Base-by-base conservation (phyloP, 2,888 invertebrate species). In the Urechis unicinctus region DNA sequence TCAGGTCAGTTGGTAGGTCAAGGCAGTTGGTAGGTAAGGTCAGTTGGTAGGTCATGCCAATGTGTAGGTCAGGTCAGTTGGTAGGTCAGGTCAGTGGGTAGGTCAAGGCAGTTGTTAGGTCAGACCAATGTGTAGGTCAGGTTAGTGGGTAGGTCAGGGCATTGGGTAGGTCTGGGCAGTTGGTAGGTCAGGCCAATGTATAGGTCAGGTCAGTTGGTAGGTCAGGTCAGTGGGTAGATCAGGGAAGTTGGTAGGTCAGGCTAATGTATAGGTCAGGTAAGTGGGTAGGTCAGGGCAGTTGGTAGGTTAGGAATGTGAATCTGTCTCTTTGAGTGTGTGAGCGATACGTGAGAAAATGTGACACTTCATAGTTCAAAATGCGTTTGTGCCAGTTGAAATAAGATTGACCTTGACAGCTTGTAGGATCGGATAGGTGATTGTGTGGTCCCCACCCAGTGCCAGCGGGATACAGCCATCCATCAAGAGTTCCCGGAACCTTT, bases 381-480 rank as follows among this genome's bases (percentile, higher is more conserved):
- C n/a, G n/a, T n/a, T n/a, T n/a, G n/a, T n/a, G n/a, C n/a, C n/a
- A n/a, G n/a, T n/a, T n/a, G 48, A 48, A 26, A 13, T 13, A 6
- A 36, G 9, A 6, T 22, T 30, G 28, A 75, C 75, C 68, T 70
- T 72, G 3, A 75, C 66, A 3, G 74, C 74, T 59, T 74, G 72
- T 9, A 77, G 65, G 13, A 77, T 71, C 0, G 74, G 74, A 53
- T 73, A 74, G 1, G 73, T 67, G 45, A 75, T 66, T 5, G 75
- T 74, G 56, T 77, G 76, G 53, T 77, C 77, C 1, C 77, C 77
- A 3, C 77, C 77, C 57, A 77, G 57, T 0, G 72, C 66, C 26
- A 77, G 56, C 5, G 75, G 72, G n/a, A 61, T 64, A 53, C 75
- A 75, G 3, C 69, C 70, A 55, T 66, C 58, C 13, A 51, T 51